Conservation (phyloP, 2,888 invertebrate species). For the Polia nebulosa region DNA sequence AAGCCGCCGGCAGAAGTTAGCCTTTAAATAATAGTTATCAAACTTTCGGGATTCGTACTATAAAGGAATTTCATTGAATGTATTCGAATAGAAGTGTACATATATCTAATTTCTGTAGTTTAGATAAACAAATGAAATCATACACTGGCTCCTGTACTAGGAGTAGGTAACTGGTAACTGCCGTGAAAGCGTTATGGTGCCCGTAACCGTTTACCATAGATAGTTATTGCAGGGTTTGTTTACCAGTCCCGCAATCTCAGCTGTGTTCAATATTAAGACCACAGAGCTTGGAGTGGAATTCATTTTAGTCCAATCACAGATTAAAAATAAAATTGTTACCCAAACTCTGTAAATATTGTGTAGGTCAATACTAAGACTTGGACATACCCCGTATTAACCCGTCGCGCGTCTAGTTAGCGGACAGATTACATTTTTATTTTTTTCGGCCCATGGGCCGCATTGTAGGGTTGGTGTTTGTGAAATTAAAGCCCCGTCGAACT, state of each 20-base stretch:
- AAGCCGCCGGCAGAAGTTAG: neutral
- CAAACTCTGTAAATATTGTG: no score
- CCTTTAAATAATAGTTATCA: neutral
- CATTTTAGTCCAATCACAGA: no score
- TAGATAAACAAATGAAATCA: neutral
- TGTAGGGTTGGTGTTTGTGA: no score
- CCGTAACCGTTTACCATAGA: slow-evolving; percentile 45
- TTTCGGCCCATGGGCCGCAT: no score
- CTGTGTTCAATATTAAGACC: slow-evolving; percentile 1
- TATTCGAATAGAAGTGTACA: no score
- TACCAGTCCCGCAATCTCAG: slow-evolving; percentile 25
- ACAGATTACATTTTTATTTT: no score
- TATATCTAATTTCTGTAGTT: slow-evolving; percentile 1
- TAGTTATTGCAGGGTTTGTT: slow-evolving; percentile 43
- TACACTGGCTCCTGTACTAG: slow-evolving; percentile 35
- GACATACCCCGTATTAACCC: no score
- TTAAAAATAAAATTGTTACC: no score
- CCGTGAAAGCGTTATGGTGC: slow-evolving; percentile 20
- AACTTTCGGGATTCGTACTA: neutral
- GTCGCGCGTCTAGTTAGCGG: no score
- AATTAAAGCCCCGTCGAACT: no score
- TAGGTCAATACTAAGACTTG: no score
- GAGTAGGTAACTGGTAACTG: slow-evolving; percentile 14
- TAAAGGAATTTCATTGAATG: neutral
- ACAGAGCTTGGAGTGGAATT: neutral